Evolutionary conservation across 2,888 invertebrate genomes (phyloP).

Genomic region (Drosophila bunnanda): DNA sequence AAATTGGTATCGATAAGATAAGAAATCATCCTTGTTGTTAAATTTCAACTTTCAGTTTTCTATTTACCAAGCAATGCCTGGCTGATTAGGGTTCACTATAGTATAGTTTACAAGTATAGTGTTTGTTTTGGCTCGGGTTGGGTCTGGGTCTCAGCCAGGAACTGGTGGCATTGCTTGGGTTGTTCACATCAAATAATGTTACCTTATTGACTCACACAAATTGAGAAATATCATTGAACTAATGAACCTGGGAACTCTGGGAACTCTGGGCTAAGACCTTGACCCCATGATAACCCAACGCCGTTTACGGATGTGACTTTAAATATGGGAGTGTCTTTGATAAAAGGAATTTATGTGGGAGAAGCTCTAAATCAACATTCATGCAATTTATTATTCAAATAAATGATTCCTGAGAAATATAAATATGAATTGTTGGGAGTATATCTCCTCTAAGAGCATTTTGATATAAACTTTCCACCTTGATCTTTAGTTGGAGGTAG

Average conservation of each 20-base stretch:
- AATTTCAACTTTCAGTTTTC: slow-evolving; percentile 1
- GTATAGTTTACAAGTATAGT: slow-evolving; percentile 15
- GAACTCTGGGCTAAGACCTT: slow-evolving; percentile 1
- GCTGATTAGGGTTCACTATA: slow-evolving; percentile 18
- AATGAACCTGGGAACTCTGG: slow-evolving; percentile 23
- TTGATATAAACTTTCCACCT: not conserved
- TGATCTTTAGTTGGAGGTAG: not conserved
- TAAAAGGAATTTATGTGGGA: slow-evolving; percentile 10
- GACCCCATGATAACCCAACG: slow-evolving; percentile 18
- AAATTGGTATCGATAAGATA: slow-evolving; percentile 28
- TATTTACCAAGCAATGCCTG: slow-evolving; percentile 20
- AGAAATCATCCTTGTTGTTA: slow-evolving; percentile 1
- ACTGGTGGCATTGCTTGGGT: slow-evolving; percentile 26
- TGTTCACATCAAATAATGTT: slow-evolving; percentile 33
- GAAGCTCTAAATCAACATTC: not conserved
- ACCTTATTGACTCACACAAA: slow-evolving; percentile 30
- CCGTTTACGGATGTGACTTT: not conserved
- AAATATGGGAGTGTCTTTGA: slow-evolving; percentile 4
- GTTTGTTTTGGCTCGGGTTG: slow-evolving; percentile 22
- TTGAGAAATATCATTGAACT: slow-evolving; percentile 26
- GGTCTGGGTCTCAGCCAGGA: slow-evolving; percentile 7
- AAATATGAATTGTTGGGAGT: not conserved
- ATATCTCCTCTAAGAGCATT: not conserved
- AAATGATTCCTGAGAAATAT: not conserved
- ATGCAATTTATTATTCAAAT: not conserved